These are phyloP conservation scores for Bothrops jararaca DNA, from an alignment of 2,113 vertebrate species.

Conservation along the genomic window DNA sequence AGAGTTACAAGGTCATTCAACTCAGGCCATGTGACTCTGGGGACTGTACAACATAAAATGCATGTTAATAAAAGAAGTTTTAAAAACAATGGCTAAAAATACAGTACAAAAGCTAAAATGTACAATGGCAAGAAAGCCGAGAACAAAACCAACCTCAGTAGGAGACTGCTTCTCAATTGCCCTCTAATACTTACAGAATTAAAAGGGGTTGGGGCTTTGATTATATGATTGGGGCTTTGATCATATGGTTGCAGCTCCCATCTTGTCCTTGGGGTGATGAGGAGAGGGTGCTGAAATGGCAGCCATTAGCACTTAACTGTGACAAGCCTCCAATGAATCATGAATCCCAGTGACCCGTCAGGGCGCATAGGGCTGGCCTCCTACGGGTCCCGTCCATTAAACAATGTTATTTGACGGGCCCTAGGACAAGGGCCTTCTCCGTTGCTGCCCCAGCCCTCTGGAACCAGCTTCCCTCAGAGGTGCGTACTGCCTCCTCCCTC, in stretches of 20 bases:
- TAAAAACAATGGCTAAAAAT: neutral
- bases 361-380: no score
- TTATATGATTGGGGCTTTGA: no score
- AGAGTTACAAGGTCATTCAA: neutral
- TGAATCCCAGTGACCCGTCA: no score
- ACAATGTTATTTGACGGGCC: no score
- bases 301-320: neutral
- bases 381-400: no score
- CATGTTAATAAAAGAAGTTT: neutral
- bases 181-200: neutral
- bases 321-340: neutral
- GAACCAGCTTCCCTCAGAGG: no score
- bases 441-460: no score
- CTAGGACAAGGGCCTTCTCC: no score
- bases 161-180: neutral
- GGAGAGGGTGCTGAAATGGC: neutral
- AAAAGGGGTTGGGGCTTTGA: neutral
- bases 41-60: neutral
- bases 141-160: neutral
- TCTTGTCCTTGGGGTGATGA: neutral
- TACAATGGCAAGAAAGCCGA: neutral
- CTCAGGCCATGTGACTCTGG: neutral
- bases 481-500: no score
- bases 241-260: neutral
- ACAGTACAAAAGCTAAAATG: neutral